Percentiles rank a stretch among this genome's conserved stretches.
Evolutionary conservation across 2,113 vertebrate species (phyloP).

Genomic region (Chloroceryle aenea): DNA sequence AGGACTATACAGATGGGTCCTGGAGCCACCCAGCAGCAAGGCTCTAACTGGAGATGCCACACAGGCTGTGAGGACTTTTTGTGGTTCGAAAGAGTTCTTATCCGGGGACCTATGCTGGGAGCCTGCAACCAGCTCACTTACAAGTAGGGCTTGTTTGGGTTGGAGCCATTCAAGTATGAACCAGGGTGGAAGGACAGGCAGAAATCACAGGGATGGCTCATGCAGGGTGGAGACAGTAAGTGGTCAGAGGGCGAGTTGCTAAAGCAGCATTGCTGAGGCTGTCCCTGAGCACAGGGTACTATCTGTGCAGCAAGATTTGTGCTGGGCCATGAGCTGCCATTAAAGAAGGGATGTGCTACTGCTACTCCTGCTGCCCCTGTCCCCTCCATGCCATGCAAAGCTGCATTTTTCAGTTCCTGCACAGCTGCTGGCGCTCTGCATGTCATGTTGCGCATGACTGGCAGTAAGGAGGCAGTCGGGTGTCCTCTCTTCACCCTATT

Average conservation of each 20-base stretch:
- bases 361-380: not conserved
- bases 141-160: not conserved
- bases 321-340: not conserved
- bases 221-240: not conserved
- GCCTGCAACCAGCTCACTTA: fast-evolving
- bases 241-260: not conserved
- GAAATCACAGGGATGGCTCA: not conserved
- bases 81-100: not conserved
- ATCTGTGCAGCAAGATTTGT: not conserved
- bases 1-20: not conserved
- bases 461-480: not conserved
- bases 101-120: not conserved
- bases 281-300: not conserved
- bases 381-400: not conserved
- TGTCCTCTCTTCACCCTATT: not conserved
- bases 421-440: not conserved
- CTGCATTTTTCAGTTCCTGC: not conserved
- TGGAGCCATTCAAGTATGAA: not conserved
- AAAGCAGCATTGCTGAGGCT: not conserved
- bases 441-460: fast-evolving
- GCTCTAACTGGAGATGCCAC: not conserved
- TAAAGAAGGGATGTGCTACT: not conserved
- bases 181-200: not conserved
- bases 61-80: not conserved
- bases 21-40: not conserved